Evolutionary conservation across 2,888 invertebrate genomes (phyloP), one percentile per base, ranked within the genome.

Genomic region (Diarsia mendica): DNA sequence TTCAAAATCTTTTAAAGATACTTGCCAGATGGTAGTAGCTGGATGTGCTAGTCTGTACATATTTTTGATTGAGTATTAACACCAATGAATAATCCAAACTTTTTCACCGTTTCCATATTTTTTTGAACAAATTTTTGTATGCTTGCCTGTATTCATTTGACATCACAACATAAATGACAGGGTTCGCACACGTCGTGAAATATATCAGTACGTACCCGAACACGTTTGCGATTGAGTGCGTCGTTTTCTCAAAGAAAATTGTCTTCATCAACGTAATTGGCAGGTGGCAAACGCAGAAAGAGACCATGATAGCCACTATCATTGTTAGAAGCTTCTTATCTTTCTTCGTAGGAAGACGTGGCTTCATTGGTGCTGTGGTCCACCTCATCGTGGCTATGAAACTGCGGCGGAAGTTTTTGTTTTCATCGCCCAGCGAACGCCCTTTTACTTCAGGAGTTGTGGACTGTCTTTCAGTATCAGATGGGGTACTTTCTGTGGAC

Each of bases 121-220:
- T 48, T 88, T 97, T 97, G 67, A 98, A 96, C 58, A 98, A 97
- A 55, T 97, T 97, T 90, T 97, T 98, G 92, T 99, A 99, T 4
- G 99, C 99, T 93, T 98, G 98, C 85, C 99, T 96, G 91, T 99
- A 99, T 89, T 98, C 99, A 90, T 98, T 98, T 89, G 99, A 99
- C 98, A 99, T 98, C 70, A 99, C 98, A 70, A 99, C 99, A 92
- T 99, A 99, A 89, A 99, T 98, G 46, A 99, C 97, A 0, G 99
- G 99, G 93, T 99, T 99, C 78, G 98, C 98, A 93, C 99, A 99
- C 20, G 99, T 98, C 3, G 99, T 98, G 85, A 98, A 95, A 92
- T 98, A 99, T 84, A 99, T 97, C 86, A 99, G 96, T 15, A 99
- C 96, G 91, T 99, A 99, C 49, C 98, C 98, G 80, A 98, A 94